These are phyloP conservation scores for Notolepis coatsorum DNA, from an alignment of 2,797 vertebrate genomes.

Conservation along the genomic window DNA sequence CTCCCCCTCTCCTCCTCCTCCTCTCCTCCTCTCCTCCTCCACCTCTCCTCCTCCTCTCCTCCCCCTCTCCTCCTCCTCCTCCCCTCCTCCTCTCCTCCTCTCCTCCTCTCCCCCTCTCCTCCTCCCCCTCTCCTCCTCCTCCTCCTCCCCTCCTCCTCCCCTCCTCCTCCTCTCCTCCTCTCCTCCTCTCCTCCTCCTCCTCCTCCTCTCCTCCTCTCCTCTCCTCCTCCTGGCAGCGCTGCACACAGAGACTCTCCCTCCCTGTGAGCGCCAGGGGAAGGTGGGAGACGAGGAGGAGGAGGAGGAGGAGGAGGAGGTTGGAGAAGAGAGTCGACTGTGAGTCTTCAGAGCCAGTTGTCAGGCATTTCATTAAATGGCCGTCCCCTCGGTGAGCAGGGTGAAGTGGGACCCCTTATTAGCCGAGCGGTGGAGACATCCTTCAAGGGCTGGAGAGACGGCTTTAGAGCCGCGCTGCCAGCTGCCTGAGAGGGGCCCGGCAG, in stretches of 20 bases:
- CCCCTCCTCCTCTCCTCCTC: conserved; percentile 64
- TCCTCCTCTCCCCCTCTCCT: too few relatives aligned
- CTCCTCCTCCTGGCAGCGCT: conserved; percentile 80
- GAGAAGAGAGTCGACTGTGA: conserved; percentile 56
- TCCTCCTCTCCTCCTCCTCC: too few relatives aligned
- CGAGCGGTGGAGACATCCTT: conserved; percentile 95
- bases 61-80: too few relatives aligned
- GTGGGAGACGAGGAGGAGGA: too few relatives aligned
- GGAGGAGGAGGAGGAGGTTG: conserved; percentile 78
- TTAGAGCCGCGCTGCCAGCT: conserved; percentile 81
- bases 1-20: too few relatives aligned
- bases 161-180: conserved; percentile 77
- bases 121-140: conserved; percentile 74
- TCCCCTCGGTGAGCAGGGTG: conserved; percentile 85
- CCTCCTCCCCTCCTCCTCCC: too few relatives aligned
- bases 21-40: too few relatives aligned
- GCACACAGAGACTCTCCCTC: conserved; percentile 63
- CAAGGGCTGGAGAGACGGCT: conserved; percentile 86
- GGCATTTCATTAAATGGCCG: conserved; percentile 98
- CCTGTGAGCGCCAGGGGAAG: too few relatives aligned
- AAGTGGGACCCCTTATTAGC: conserved; percentile 97
- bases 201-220: too few relatives aligned
- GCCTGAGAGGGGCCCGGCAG: conserved; percentile 83
- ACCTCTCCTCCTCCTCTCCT: conserved; percentile 45
- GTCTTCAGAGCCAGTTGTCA: conserved; percentile 90